Conservation (phyloP, 2,888 invertebrate species). For the Idaea straminata region DNA sequence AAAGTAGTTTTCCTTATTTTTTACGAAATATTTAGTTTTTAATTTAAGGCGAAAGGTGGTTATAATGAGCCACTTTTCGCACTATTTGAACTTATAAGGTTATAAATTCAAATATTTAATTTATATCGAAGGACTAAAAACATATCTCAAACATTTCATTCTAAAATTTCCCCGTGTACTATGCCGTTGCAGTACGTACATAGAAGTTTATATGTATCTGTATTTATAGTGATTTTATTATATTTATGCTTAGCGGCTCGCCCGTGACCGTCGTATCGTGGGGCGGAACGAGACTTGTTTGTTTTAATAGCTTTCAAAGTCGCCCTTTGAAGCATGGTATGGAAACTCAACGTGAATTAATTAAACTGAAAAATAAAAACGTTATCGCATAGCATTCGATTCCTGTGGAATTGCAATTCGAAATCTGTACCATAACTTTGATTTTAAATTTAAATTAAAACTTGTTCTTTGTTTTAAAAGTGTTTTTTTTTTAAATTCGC, state of each 20-base stretch:
- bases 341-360: slow-evolving; percentile 11
- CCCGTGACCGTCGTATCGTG: slow-evolving; percentile 34
- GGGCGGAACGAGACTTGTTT: slow-evolving; percentile 41
- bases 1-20: too few species aligned
- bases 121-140: neutral
- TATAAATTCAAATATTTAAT: too few species aligned
- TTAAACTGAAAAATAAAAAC: slow-evolving; percentile 13
- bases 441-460: too few species aligned
- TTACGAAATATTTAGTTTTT: too few species aligned
- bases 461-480: too few species aligned
- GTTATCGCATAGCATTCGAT: neutral
- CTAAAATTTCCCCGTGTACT: slow-evolving; percentile 38
- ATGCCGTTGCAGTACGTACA: slow-evolving; percentile 30
- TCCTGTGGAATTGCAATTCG: too few species aligned
- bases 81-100: too few species aligned
- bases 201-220: slow-evolving; percentile 34
- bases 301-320: slow-evolving; percentile 37
- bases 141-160: slow-evolving; percentile 20
- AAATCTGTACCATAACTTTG: too few species aligned
- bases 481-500: too few species aligned
- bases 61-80: too few species aligned
- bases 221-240: slow-evolving; percentile 64
- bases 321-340: slow-evolving; percentile 18
- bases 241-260: slow-evolving; percentile 54
- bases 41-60: too few species aligned